Conservation (phyloP, 2,888 invertebrate genomes). For the Lycocerus yunnanus region DNA sequence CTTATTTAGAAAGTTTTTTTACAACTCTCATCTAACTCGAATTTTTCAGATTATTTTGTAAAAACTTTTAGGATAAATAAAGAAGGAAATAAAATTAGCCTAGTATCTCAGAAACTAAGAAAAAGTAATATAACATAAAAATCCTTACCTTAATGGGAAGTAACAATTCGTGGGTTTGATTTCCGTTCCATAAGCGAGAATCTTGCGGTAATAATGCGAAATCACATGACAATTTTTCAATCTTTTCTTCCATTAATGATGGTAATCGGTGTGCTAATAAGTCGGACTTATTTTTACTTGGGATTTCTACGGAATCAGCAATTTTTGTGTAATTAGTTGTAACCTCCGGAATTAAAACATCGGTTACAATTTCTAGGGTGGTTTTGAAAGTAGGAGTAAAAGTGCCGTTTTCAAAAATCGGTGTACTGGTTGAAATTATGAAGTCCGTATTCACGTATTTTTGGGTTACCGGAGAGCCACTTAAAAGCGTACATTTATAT, state of each 20-base stretch:
- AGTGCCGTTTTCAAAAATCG: neutral
- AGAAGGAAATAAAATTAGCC: neutral
- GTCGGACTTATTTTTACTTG: neutral
- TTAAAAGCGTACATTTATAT: slow-evolving; percentile 18
- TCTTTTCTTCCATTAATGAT: slow-evolving; percentile 59
- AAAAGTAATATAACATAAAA: slow-evolving; percentile 32
- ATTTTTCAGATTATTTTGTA: neutral
- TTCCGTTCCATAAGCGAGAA: slow-evolving; percentile 71
- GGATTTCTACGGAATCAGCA: neutral
- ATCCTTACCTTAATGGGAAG: slow-evolving; percentile 68
- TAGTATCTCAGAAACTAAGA: neutral
- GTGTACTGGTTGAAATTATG: neutral
- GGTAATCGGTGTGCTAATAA: neutral
- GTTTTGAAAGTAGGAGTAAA: neutral
- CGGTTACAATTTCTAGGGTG: neutral
- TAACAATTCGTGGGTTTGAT: slow-evolving; percentile 72
- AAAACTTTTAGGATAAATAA: neutral
- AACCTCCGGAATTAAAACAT: neutral
- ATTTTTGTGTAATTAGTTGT: neutral
- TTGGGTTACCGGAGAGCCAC: slow-evolving; percentile 50
- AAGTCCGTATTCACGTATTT: slow-evolving; percentile 20
- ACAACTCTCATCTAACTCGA: neutral
- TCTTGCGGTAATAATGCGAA: slow-evolving; percentile 67
- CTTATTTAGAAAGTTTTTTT: neutral
- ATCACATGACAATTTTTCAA: slow-evolving; percentile 69